Conservation (phyloP, 1,140 invertebrate species). For the Hyles euphorbiae region DNA sequence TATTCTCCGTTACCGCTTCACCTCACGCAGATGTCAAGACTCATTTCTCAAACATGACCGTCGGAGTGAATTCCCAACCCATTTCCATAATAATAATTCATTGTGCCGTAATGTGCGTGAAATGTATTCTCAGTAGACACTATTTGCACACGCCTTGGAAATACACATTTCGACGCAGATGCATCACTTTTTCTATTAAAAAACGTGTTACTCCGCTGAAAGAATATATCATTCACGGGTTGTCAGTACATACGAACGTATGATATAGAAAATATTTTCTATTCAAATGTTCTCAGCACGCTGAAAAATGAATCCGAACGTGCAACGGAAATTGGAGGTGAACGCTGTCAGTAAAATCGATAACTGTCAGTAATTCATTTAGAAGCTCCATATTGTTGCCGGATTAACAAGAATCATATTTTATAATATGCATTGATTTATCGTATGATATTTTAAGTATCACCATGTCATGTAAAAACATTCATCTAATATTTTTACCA, state of each 20-base stretch:
- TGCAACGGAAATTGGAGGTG: conserved; percentile 27
- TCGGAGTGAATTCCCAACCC: conserved; percentile 17
- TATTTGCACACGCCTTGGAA: conserved; percentile 27
- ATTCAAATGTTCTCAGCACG: conserved; percentile 32
- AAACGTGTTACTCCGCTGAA: too few relatives aligned
- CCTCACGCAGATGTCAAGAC: conserved; percentile 17
- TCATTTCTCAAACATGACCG: conserved; percentile 15
- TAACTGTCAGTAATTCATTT: too few relatives aligned
- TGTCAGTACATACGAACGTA: not conserved
- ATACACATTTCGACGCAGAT: conserved; percentile 17
- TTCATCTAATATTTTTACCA: too few relatives aligned
- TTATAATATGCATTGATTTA: too few relatives aligned
- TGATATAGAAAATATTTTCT: conserved; percentile 26
- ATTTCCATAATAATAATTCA: conserved; percentile 44
- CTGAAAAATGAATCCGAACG: conserved; percentile 34
- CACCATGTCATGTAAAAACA: too few relatives aligned
- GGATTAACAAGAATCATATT: too few relatives aligned
- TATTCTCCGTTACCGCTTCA: conserved; percentile 7
- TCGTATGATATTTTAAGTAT: too few relatives aligned
- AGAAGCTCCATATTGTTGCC: too few relatives aligned
- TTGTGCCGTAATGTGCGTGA: conserved; percentile 32
- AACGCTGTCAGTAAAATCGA: conserved; percentile 18
- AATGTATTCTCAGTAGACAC: conserved; percentile 42
- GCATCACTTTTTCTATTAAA: too few relatives aligned
- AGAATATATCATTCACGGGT: too few relatives aligned